phyloP scores from a whole-genome alignment of 2,888 invertebrate genomes.

The Hoplodrina blanda region DNA sequence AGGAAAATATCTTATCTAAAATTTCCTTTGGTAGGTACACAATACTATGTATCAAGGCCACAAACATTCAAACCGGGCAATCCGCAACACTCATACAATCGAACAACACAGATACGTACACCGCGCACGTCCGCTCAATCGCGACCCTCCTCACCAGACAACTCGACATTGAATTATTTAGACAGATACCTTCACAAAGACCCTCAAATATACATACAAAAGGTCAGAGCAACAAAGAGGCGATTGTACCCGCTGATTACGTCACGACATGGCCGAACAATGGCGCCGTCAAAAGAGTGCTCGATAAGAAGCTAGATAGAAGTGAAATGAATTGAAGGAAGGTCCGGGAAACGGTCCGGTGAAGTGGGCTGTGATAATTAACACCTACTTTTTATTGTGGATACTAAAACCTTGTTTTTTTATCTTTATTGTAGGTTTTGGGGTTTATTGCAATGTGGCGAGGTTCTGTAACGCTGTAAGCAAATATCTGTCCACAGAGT shows the following conservation, averaged over 20 bases:
- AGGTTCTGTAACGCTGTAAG: not conserved
- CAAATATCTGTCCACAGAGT: not conserved
- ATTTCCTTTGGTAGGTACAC: too few species aligned
- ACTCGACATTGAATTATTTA: constrained; percentile 71
- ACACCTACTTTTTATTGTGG: constrained; percentile 55
- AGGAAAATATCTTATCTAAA: too few species aligned
- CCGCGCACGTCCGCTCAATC: constrained; percentile 47
- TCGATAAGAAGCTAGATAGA: constrained; percentile 46
- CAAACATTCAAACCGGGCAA: constrained; percentile 4
- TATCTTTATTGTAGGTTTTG: constrained; percentile 39
- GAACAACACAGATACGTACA: constrained; percentile 30
- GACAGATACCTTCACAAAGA: constrained; percentile 67
- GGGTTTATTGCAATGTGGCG: constrained; percentile 28
- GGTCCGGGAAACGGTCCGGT: constrained; percentile 24
- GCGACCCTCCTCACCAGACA: constrained; percentile 58
- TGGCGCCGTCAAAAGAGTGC: constrained; percentile 46
- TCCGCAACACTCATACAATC: constrained; percentile 17
- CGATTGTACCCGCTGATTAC: constrained; percentile 59
- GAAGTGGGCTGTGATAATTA: constrained; percentile 44
- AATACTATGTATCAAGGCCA: constrained; percentile 8
- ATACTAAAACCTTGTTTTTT: constrained; percentile 39
- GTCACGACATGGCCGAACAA: constrained; percentile 44
- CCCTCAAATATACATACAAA: constrained; percentile 66
- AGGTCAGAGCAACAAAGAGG: constrained; percentile 63
- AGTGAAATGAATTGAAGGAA: constrained; percentile 45